phyloP scores from a whole-genome alignment of 2,888 invertebrate genomes.

The Loripinus fragilis region DNA sequence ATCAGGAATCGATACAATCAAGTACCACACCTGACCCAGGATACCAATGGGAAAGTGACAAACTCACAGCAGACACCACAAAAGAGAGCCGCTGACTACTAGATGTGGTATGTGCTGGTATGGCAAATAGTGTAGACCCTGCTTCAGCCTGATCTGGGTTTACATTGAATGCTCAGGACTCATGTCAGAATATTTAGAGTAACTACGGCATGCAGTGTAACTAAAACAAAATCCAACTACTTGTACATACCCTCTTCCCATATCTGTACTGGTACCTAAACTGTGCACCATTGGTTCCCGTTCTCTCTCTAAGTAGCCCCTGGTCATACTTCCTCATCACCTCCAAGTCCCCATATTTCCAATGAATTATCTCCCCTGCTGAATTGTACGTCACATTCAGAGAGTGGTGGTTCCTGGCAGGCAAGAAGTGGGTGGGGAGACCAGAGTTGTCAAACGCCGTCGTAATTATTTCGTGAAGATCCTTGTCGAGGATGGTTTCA shows the following conservation, averaged over 20 bases:
- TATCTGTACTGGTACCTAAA: constrained; percentile 96
- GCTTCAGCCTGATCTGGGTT: no score
- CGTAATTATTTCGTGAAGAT: constrained; percentile 91
- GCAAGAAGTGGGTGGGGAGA: constrained; percentile 87
- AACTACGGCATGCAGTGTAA: no score
- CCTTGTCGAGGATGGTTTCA: constrained; percentile 94
- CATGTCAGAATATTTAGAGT: no score
- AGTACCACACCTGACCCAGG: no score
- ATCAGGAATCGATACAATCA: no score
- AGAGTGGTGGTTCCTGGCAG: constrained; percentile 71
- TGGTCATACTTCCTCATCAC: constrained; percentile 95
- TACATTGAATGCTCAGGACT: no score
- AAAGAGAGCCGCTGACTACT: no score
- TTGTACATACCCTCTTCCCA: constrained; percentile 86
- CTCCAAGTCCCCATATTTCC: constrained; percentile 96
- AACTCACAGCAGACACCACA: no score
- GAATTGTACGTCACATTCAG: constrained; percentile 94
- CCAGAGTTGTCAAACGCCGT: constrained; percentile 95
- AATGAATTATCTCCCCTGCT: constrained; percentile 94
- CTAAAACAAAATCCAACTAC: no score
- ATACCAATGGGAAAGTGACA: no score
- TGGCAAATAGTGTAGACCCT: no score
- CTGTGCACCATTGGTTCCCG: constrained; percentile 94
- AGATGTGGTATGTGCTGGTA: no score
- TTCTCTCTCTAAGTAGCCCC: constrained; percentile 93